A percentile compares a stretch with the other conserved stretches of the same genome.
Conservation (phyloP, 2,888 invertebrate species). For the Girardia tigrina region DNA sequence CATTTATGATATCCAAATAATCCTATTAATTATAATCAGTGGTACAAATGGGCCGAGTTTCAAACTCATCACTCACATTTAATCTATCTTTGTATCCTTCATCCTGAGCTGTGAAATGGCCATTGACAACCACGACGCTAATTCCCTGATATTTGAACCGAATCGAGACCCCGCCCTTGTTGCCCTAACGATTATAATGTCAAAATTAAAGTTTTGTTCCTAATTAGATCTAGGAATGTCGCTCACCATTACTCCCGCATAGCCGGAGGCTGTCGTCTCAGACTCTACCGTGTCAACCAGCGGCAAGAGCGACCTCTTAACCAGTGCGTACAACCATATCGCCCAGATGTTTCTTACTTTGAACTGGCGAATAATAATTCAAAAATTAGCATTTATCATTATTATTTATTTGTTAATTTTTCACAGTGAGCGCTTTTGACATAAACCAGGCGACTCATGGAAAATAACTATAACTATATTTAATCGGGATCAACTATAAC, state of each 20-base stretch:
- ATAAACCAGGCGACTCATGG: no score
- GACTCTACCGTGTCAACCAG: constrained; percentile 24
- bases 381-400: no score
- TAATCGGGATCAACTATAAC: no score
- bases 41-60: not conserved
- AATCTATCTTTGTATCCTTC: constrained; percentile 68
- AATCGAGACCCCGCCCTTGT: constrained; percentile 81
- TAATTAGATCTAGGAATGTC: not conserved
- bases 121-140: constrained; percentile 72
- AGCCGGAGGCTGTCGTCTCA: constrained; percentile 28
- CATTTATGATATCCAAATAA: constrained; percentile 69
- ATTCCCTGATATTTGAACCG: constrained; percentile 73
- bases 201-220: constrained; percentile 50
- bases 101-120: constrained; percentile 78
- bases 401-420: no score
- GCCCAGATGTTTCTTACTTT: constrained; percentile 30
- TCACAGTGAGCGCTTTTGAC: no score
- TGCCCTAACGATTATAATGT: no score
- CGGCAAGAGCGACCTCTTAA: not conserved
- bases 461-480: no score
- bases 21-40: constrained; percentile 53
- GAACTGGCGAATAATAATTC: no score
- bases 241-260: constrained; percentile 30
- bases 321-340: constrained; percentile 21
- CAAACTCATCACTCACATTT: constrained; percentile 48